Evolutionary conservation across 2,888 invertebrate genomes (phyloP).

Genomic region (Pandemis cinnamomeana): DNA sequence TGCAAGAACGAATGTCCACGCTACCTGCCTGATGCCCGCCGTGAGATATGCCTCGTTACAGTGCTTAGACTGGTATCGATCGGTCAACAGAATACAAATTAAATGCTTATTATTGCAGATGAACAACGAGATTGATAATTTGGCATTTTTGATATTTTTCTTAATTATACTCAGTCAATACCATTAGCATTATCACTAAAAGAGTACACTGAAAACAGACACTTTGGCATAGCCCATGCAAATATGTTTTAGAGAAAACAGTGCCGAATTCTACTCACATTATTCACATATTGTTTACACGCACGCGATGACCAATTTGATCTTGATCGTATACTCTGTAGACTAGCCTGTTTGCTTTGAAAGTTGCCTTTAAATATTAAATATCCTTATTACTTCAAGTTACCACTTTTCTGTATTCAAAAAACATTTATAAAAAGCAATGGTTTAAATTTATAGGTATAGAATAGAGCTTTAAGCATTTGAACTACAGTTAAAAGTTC

Average conservation of each 20-base stretch:
- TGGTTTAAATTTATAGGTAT: slow-evolving; percentile 21
- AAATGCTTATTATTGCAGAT: slow-evolving; percentile 76
- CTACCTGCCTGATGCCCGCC: slow-evolving; percentile 5
- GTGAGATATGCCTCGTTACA: slow-evolving; percentile 26
- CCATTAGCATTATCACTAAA: slow-evolving; percentile 70
- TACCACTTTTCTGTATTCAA: slow-evolving; percentile 42
- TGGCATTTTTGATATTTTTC: slow-evolving; percentile 62
- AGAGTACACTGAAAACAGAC: slow-evolving; percentile 54
- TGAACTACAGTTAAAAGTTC: slow-evolving; percentile 56
- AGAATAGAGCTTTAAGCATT: slow-evolving; percentile 49
- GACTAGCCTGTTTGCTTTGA: slow-evolving; percentile 21
- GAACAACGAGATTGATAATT: slow-evolving; percentile 58
- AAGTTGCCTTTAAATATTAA: not conserved
- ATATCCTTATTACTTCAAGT: slow-evolving; percentile 17
- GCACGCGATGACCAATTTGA: slow-evolving; percentile 35
- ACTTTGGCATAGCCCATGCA: slow-evolving; percentile 42
- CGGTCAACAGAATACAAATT: slow-evolving; percentile 58
- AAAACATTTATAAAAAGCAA: slow-evolving; percentile 35
- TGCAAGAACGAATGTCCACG: slow-evolving; percentile 40
- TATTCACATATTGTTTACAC: slow-evolving; percentile 37
- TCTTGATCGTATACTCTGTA: slow-evolving; percentile 47
- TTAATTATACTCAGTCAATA: slow-evolving; percentile 81
- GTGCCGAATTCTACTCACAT: slow-evolving; percentile 16
- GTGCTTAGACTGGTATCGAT: slow-evolving; percentile 19
- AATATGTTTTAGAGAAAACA: slow-evolving; percentile 35